Evolutionary conservation across 2,113 vertebrate species (phyloP).

Genomic region (Geococcyx californianus): DNA sequence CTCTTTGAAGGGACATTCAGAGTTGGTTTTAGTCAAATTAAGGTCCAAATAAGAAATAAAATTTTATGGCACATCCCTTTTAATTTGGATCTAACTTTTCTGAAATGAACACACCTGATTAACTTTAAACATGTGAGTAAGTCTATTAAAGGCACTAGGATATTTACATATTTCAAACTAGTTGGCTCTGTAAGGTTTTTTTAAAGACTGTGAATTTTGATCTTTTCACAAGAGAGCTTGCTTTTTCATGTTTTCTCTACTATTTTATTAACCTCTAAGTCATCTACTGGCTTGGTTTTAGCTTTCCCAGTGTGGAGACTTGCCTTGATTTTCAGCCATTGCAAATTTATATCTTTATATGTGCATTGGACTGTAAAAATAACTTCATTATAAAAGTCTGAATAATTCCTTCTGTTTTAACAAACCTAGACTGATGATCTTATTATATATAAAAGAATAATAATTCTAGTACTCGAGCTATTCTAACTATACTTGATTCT

Average conservation of each 20-base stretch:
- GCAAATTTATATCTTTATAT: constrained; percentile 12
- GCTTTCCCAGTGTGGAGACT: background rate
- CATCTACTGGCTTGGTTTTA: background rate
- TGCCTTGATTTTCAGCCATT: constrained; percentile 43
- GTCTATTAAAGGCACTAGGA: background rate
- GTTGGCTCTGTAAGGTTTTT: background rate
- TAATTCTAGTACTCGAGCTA: background rate
- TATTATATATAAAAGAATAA: background rate
- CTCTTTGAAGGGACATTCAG: background rate
- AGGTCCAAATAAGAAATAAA: background rate
- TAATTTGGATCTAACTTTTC: background rate
- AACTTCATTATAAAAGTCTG: constrained; percentile 25
- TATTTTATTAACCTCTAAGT: background rate
- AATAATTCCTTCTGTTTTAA: constrained; percentile 37
- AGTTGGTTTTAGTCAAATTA: background rate
- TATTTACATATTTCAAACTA: background rate
- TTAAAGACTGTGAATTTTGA: background rate
- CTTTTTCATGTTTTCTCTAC: background rate
- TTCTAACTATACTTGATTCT: background rate
- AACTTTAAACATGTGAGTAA: background rate
- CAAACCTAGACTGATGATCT: constrained; percentile 20
- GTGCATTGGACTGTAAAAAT: background rate
- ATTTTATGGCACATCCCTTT: background rate
- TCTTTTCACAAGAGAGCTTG: background rate
- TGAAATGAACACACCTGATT: background rate